Conservation (phyloP, 2,113 vertebrate genomes). For the Crotalus viridis region DNA sequence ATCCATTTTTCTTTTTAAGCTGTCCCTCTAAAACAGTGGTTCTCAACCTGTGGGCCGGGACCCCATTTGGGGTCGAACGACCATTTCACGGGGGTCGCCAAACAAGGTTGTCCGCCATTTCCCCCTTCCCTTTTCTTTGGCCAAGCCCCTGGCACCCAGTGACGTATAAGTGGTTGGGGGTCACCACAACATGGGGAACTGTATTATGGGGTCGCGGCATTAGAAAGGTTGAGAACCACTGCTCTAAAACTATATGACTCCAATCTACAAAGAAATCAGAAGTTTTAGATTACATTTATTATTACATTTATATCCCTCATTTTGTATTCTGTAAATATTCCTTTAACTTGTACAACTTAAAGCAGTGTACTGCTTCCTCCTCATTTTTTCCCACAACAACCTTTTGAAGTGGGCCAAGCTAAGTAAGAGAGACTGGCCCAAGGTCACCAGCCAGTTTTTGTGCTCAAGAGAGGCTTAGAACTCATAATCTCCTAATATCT, state of each 20-base stretch:
- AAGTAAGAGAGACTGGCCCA: neutral
- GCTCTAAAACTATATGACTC: slow-evolving; percentile 8
- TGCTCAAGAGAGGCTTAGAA: neutral
- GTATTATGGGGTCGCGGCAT: too few relatives aligned
- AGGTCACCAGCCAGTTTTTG: neutral
- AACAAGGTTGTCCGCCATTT: too few relatives aligned
- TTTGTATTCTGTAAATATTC: neutral
- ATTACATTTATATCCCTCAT: neutral
- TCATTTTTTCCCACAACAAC: neutral
- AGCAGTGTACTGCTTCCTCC: neutral
- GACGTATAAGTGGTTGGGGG: too few relatives aligned
- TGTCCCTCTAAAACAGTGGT: neutral
- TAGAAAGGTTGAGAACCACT: too few relatives aligned
- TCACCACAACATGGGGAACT: too few relatives aligned
- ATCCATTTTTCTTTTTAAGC: slow-evolving; percentile 24
- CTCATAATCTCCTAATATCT: neutral
- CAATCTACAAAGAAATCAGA: slow-evolving; percentile 26
- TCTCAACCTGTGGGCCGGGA: too few relatives aligned
- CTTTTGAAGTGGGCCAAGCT: neutral
- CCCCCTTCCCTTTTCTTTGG: too few relatives aligned
- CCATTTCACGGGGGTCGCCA: too few relatives aligned
- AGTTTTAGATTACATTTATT: slow-evolving; percentile 23
- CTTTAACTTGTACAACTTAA: neutral
- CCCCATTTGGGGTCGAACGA: too few relatives aligned
- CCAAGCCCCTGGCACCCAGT: too few relatives aligned